These are phyloP conservation scores for Tapirus indicus DNA, from an alignment of 2,797 vertebrate genomes.

Conservation along the genomic window DNA sequence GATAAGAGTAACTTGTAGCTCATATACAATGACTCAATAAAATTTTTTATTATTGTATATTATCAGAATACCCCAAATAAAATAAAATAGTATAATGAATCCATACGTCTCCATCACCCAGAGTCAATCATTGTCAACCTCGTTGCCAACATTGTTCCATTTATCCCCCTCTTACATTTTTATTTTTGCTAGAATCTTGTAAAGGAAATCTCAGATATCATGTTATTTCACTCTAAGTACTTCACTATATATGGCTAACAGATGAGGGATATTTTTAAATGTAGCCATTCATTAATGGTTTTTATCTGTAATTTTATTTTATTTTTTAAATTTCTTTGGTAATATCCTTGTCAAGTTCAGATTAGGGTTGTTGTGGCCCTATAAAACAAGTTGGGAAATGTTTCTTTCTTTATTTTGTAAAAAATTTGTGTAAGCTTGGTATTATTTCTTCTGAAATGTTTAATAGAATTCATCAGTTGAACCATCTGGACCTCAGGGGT, in stretches of 20 bases:
- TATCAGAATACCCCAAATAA: background rate
- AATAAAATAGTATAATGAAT: slow-evolving; percentile 22
- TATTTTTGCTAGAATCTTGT: slow-evolving; percentile 7
- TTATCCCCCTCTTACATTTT: slow-evolving; percentile 19
- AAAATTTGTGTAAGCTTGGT: background rate
- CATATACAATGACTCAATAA: slow-evolving; percentile 40
- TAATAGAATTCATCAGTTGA: background rate
- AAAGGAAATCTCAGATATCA: background rate
- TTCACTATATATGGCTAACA: background rate
- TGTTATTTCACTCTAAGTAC: background rate
- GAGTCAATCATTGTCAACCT: background rate
- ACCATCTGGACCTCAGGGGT: background rate
- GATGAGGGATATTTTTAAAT: background rate
- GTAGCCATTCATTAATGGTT: background rate
- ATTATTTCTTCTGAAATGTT: slow-evolving; percentile 11
- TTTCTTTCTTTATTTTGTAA: background rate
- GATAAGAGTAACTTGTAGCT: slow-evolving; percentile 25
- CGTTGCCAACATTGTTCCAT: background rate
- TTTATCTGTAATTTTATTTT: background rate
- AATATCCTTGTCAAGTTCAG: background rate
- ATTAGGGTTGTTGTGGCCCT: background rate
- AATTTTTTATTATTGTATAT: slow-evolving; percentile 39
- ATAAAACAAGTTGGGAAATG: background rate
- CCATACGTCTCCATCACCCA: background rate
- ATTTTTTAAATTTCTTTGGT: background rate